Evolutionary conservation across 2,113 vertebrate species (phyloP), one percentile per base, ranked within the genome.

Genomic region (Aleadryas rufinucha): DNA sequence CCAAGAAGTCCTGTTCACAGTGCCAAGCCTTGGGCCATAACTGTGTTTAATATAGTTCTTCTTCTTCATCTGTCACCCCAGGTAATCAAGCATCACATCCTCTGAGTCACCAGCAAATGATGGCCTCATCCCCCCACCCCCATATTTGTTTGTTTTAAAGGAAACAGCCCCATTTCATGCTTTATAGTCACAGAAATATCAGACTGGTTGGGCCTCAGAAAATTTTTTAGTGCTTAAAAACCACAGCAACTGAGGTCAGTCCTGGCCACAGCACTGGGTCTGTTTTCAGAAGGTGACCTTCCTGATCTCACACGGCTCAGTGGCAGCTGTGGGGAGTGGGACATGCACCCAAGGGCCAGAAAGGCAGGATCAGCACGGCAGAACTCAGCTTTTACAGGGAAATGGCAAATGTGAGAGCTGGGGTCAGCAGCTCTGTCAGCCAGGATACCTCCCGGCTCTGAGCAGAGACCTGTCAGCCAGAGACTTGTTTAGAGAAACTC

Each of bases 261-360:
- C 66, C 57, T 5, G 5, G 27, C 21, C 26, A 18, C 61, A 22
- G 1, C 20, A 11, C 7, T 7, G 49, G 24, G 18, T 4, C 56
- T 13, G 42, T 21, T 87, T 18, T 16, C 11, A 24, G 28, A 33
- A 45, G 37, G 19, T 24, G 50, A 53, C 47, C 50, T 37, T 61
- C 18, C 64, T 0, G 0, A 42, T 65, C 41, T 18, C 17, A 1
- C 76, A 15, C 0, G 0, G 81, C 27, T 47, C 1, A 0, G 74
- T 2, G 33, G 81, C 54, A 35, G 57, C 35, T n/a, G 53, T 0
- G 6, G 31, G 45, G 42, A 82, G 44, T 2, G 1, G 28, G 66
- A 57, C 23, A 28, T 3, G 4, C 23, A 14, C 12, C 12, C 30
- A n/a, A 28, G 52, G 60, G 39, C 49, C 76, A 84, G 47, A 63